Percentiles rank a stretch among this genome's conserved stretches.
These are phyloP conservation scores for Pterocles gutturalis DNA, from an alignment of 2,113 vertebrate species.

Conservation along the genomic window DNA sequence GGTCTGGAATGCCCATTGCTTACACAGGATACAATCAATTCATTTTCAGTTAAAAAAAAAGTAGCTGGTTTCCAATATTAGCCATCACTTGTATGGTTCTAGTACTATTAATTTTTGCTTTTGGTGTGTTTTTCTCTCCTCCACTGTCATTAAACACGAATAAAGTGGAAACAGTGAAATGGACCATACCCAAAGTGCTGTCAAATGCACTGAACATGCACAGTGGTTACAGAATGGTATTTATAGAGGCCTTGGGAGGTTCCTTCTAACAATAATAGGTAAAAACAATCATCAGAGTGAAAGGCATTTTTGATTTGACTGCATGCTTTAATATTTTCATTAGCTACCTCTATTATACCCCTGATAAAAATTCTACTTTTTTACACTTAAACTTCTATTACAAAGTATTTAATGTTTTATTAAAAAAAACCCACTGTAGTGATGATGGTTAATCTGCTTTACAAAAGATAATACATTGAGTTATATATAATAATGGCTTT, in stretches of 20 bases:
- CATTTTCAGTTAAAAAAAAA: neutral
- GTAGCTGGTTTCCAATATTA: neutral
- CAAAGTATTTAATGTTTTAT: neutral
- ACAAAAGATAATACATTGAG: constrained; percentile 49
- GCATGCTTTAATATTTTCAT: neutral
- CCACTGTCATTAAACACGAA: neutral
- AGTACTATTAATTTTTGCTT: neutral
- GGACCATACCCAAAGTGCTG: neutral
- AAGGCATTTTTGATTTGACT: constrained; percentile 8
- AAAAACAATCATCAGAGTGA: constrained; percentile 7
- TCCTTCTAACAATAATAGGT: neutral
- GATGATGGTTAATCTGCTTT: constrained; percentile 30
- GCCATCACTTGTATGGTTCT: neutral
- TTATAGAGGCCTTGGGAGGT: neutral
- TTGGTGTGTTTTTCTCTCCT: neutral
- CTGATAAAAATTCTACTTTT: neutral
- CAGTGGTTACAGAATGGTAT: neutral
- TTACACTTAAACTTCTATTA: neutral
- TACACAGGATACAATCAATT: neutral
- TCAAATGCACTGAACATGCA: neutral
- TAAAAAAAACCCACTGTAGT: neutral
- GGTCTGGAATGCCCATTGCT: neutral
- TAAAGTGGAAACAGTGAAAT: neutral
- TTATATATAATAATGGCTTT: constrained; percentile 59
- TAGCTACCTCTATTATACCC: neutral